Conservation (phyloP, 1,140 invertebrate genomes). For the Bacillus rossius region DNA sequence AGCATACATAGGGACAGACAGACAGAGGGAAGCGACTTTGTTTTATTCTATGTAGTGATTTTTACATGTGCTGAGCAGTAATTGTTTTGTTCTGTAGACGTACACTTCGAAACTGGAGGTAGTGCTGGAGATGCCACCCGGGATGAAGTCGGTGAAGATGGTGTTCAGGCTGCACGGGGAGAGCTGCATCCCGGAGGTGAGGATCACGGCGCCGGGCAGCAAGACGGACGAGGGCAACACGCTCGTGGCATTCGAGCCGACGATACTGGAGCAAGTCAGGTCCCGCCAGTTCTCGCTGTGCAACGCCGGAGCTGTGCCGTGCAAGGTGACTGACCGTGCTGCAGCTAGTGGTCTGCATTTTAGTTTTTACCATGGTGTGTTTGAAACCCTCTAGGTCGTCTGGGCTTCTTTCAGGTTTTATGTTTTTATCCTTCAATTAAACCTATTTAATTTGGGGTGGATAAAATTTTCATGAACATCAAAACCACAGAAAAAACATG, state of each 20-base stretch:
- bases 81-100: slow-evolving; percentile 20
- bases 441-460: no score
- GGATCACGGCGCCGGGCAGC: slow-evolving; percentile 26
- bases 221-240: neutral
- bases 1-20: no score
- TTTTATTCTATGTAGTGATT: no score
- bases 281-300: slow-evolving; percentile 21
- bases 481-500: no score
- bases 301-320: slow-evolving; percentile 30
- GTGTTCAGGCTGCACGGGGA: slow-evolving; percentile 32
- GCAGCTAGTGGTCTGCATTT: no score
- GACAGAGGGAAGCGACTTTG: no score
- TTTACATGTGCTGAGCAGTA: no score
- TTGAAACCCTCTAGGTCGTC: no score
- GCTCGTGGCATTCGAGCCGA: slow-evolving; percentile 26
- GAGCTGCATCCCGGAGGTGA: slow-evolving; percentile 35
- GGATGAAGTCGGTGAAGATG: slow-evolving; percentile 20
- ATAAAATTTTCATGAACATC: no score
- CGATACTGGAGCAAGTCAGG: slow-evolving; percentile 21
- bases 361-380: no score
- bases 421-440: no score
- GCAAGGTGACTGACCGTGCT: neutral
- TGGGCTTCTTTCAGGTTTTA: no score
- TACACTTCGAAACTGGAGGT: slow-evolving; percentile 25
- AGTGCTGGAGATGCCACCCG: slow-evolving; percentile 21